These are phyloP conservation scores for Drosophila neocordata DNA, from an alignment of 1,140 invertebrate species.

Conservation along the genomic window DNA sequence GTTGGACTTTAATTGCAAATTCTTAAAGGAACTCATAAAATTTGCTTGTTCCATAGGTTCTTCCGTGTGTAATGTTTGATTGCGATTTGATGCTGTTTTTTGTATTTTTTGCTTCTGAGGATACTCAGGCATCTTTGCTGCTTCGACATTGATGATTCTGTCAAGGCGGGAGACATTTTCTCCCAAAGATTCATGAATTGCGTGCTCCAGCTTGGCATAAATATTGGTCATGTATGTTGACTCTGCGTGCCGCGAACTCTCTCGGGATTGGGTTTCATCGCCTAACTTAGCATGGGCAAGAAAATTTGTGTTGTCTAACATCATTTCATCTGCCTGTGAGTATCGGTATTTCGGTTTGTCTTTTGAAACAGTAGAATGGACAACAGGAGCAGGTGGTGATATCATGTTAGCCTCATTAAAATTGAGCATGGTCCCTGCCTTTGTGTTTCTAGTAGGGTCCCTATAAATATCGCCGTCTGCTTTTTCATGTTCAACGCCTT, in stretches of 20 bases:
- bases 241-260: constrained; percentile 53
- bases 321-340: constrained; percentile 63
- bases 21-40: constrained; percentile 2
- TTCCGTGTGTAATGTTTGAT: constrained; percentile 14
- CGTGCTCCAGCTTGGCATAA: constrained; percentile 32
- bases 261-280: constrained; percentile 62
- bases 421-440: constrained; percentile 46
- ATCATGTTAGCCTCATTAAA: constrained; percentile 55
- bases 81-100: not conserved
- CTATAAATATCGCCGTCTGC: not conserved
- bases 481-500: constrained; percentile 14
- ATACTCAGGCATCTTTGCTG: not conserved
- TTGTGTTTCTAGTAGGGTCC: constrained; percentile 14
- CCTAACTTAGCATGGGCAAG: constrained; percentile 59
- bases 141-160: not conserved
- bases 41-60: constrained; percentile 27
- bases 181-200: not conserved
- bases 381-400: constrained; percentile 39
- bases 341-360: constrained; percentile 47
- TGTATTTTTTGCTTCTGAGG: not conserved
- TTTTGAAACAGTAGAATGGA: not conserved
- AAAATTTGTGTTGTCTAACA: constrained; percentile 68
- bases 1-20: constrained; percentile 4
- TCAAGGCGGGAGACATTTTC: not conserved
- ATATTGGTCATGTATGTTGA: constrained; percentile 40